Evolutionary conservation across 2,113 vertebrate species (phyloP).

Genomic region (Charadrius vociferus): DNA sequence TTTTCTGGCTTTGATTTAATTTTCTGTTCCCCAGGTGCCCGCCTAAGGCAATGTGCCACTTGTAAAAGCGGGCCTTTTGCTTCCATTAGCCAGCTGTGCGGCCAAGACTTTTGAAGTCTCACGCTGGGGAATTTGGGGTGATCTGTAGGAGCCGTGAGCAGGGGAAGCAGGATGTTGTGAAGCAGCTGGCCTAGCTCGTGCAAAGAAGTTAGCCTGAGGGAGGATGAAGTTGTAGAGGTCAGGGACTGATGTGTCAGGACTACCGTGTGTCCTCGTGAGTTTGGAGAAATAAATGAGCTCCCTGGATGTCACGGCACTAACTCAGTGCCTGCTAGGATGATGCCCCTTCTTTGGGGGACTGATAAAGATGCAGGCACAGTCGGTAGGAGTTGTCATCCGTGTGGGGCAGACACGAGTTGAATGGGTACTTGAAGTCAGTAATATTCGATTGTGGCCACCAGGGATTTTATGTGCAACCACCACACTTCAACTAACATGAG

Average conservation of each 20-base stretch:
- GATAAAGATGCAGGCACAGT: not conserved
- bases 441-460: not conserved
- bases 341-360: not conserved
- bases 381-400: not conserved
- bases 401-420: not conserved
- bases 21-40: slow-evolving; percentile 40
- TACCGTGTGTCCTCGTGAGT: not conserved
- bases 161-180: not conserved
- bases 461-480: not conserved
- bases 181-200: slow-evolving; percentile 35
- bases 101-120: not conserved
- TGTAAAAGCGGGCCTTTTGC: not conserved
- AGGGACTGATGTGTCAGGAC: not conserved
- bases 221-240: slow-evolving; percentile 4
- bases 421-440: not conserved
- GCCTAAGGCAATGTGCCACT: slow-evolving; percentile 1
- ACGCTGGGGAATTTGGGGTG: not conserved
- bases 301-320: not conserved
- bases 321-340: not conserved
- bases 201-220: not conserved
- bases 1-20: slow-evolving; percentile 53
- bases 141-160: not conserved
- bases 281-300: not conserved
- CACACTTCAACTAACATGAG: not conserved
- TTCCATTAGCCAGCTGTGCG: not conserved